These are phyloP conservation scores for Allacma fusca DNA, from an alignment of 2,888 invertebrate genomes.

Conservation along the genomic window DNA sequence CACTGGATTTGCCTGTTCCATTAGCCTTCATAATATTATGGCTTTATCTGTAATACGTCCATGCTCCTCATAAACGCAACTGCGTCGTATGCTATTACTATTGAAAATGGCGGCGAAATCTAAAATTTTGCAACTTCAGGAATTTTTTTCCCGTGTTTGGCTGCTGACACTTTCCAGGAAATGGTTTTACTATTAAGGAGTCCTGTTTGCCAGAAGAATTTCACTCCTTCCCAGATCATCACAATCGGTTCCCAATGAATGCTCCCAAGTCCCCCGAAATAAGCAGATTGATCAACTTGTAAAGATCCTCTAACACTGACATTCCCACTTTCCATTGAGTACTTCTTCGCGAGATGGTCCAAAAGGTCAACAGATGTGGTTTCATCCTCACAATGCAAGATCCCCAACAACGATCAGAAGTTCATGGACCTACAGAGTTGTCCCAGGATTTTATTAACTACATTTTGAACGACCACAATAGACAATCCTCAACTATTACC, in stretches of 20 bases:
- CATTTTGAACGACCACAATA: too few species aligned
- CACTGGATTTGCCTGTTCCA: too few species aligned
- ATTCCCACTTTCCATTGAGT: not conserved
- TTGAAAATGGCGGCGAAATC: too few species aligned
- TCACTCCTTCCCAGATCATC: not conserved
- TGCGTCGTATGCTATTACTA: not conserved
- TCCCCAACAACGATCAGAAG: not conserved
- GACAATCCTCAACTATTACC: too few species aligned
- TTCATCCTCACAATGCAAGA: not conserved
- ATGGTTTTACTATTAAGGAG: not conserved
- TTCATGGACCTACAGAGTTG: not conserved
- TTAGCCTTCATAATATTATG: too few species aligned
- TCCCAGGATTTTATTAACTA: too few species aligned
- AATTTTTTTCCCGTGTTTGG: too few species aligned
- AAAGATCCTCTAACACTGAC: not conserved
- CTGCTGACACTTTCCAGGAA: not conserved
- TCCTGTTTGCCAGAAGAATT: not conserved
- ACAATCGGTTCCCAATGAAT: not conserved
- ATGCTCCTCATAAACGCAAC: too few species aligned
- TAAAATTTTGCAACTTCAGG: not conserved
- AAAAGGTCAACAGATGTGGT: not conserved
- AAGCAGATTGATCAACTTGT: not conserved
- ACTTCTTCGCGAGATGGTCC: not conserved
- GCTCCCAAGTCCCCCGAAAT: not conserved
- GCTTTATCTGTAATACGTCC: too few species aligned